phyloP scores from a whole-genome alignment of 2,888 invertebrate species.

The Heteromyza rotundicornis region DNA sequence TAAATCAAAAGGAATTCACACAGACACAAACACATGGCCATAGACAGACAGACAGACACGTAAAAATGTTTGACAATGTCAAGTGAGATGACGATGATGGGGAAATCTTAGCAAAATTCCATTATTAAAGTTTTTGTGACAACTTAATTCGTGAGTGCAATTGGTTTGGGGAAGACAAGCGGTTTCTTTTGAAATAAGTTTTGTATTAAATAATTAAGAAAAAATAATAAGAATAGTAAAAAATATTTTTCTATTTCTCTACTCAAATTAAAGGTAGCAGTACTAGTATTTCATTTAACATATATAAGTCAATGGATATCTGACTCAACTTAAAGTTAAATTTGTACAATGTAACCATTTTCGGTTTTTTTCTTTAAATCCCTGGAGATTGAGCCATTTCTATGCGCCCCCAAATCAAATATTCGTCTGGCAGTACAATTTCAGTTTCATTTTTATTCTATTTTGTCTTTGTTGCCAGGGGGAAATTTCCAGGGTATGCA shows the following conservation, averaged over 20 bases:
- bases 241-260: too few relatives aligned
- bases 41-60: conserved; percentile 10
- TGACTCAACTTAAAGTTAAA: neutral
- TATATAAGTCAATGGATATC: too few relatives aligned
- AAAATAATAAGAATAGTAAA: too few relatives aligned
- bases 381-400: neutral
- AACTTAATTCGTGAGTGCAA: too few relatives aligned
- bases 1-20: neutral
- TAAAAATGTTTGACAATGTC: neutral
- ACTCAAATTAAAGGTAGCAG: too few relatives aligned
- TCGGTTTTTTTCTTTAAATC: neutral
- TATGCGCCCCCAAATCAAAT: conserved; percentile 15
- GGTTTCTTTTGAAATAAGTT: too few relatives aligned
- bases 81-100: too few relatives aligned
- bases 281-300: too few relatives aligned
- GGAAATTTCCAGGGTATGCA: neutral
- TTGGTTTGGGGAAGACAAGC: too few relatives aligned
- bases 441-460: neutral
- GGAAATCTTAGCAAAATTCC: too few relatives aligned
- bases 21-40: conserved; percentile 8
- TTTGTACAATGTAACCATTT: neutral
- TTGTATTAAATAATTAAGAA: too few relatives aligned
- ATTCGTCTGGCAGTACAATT: conserved; percentile 16
- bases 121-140: too few relatives aligned
- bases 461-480: neutral